Base-by-base conservation (phyloP, 2,797 vertebrate genomes). In the Rhinella marina region DNA sequence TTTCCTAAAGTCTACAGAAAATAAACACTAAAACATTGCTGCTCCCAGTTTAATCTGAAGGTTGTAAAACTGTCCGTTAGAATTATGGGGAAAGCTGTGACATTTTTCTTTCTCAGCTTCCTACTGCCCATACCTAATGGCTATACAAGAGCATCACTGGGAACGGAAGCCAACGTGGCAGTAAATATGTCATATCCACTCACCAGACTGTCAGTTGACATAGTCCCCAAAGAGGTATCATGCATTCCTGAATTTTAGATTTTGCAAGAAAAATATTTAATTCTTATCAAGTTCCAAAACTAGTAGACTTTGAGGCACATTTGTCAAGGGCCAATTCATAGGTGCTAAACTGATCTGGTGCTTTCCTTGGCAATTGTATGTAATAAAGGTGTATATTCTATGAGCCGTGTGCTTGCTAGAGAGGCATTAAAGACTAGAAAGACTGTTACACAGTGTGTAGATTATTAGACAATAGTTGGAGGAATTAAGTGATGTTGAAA, bases 171-270 rank as follows among this genome's bases (percentile, higher is more conserved):
- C 84, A 79, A 16, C n/a, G 14, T 79, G 79, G 80, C 80, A 77
- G 81, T 89, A 86, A 89, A 89, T 83, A 79, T 88, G 87, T 82
- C 88, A 89, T 29, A 83, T 86, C 72, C 79, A 86, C 84, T 89
- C 84, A 88, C 23, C 77, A 77, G 48, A 79, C 77, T 76, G 82
- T 80, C 83, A 86, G 83, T n/a, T 81, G 83, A 86, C 87, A 56
- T 52, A 64, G 68, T 81, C 84, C 83, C 70, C 50, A 27, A 76
- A 82, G 84, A 88, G 21, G 56, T 62, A 76, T 23, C 57, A 32
- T 66, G 54, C 57, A 76, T 86, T 83, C 78, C 84, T 78, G 61
- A 76, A 86, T 77, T 82, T 13, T 77, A 86, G 41, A 84, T 81
- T 80, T 64, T 73, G 77, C 50, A 82, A 88, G 88, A 86, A 81